These are phyloP conservation scores for Euthynnus affinis DNA, from an alignment of 2,797 vertebrate species.

Conservation along the genomic window DNA sequence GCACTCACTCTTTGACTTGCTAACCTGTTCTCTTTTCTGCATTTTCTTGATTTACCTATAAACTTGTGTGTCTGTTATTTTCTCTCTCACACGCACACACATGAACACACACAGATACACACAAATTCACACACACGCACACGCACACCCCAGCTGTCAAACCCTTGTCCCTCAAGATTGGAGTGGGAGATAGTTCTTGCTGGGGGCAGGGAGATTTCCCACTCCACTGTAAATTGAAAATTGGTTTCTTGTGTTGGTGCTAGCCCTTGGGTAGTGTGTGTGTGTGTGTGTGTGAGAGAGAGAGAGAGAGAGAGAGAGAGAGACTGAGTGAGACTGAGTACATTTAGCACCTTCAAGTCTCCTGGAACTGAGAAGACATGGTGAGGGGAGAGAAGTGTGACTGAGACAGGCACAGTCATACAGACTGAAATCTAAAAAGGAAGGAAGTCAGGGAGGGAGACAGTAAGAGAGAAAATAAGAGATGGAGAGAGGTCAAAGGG, in stretches of 20 bases:
- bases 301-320: constrained; percentile 19
- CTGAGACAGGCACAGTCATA: constrained; percentile 44
- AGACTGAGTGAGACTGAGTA: constrained; percentile 42
- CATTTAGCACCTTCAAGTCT: constrained; percentile 73
- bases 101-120: too few species aligned
- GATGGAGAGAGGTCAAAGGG: constrained; percentile 5
- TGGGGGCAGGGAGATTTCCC: constrained; percentile 84
- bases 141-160: constrained; percentile 63
- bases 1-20: constrained; percentile 23
- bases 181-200: constrained; percentile 66
- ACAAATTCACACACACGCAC: constrained; percentile 11
- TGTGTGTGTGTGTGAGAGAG: constrained; percentile 25
- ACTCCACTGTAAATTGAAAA: constrained; percentile 87
- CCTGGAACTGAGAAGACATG: constrained; percentile 60
- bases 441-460: constrained; percentile 8
- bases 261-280: constrained; percentile 66
- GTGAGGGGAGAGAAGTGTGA: constrained; percentile 46
- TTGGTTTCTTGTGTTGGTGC: constrained; percentile 79
- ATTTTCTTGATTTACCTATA: constrained; percentile 15
- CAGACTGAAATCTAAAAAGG: constrained; percentile 26
- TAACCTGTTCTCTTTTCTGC: constrained; percentile 19
- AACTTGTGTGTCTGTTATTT: constrained; percentile 20
- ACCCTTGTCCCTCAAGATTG: constrained; percentile 61
- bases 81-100: constrained; percentile 7
- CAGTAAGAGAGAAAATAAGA: constrained; percentile 15